Base-by-base conservation (phyloP, 1,140 invertebrate species). In the Drosophila bocki region DNA sequence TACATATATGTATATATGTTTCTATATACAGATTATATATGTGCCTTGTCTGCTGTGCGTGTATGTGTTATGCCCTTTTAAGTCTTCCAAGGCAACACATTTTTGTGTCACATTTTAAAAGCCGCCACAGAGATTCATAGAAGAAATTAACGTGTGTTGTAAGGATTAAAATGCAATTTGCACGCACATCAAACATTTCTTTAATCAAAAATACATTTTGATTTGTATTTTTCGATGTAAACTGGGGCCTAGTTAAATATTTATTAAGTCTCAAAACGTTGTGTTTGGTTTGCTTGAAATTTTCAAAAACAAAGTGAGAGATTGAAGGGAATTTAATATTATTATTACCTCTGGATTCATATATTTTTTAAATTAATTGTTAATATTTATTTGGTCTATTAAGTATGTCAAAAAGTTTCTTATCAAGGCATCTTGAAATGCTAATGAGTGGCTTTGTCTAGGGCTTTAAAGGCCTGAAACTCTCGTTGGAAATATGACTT, bases 161-260 rank as follows among this genome's bases (percentile, higher is more conserved):
- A 26, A 39, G 26, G 37, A 63, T 56, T 63, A 42, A 63, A 63
- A 22, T 33, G 37, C 37, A 56, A 63, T 63, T 54, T 53, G n/a
- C 33, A 32, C 32, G n/a, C 48, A 7, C 0, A 42, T 7, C 22
- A 11, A n/a, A 17, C 29, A 17, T 19, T 37, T 37, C 11, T 12
- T 33, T 41, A 26, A 26, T 39, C 42, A 44, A 29, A 22, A 33
- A 32, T n/a, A 19, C 32, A 33, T 33, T 60, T 60, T 29, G 7
- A 17, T 4, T 42, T 17, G 3, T n/a, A 19, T 17, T n/a, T 29
- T 29, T 29, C 26, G n/a, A 3, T n/a, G n/a, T 9, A 7, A 15
- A 29, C 22, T 26, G 1, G 13, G 13, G 13, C 19, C 33, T n/a
- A 9, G 7, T 54, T 22, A 37, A n/a, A 37, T 37, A 54, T 54